Evolutionary conservation across 1,140 invertebrate species (phyloP).

Genomic region (Ceratosolen solmsi): DNA sequence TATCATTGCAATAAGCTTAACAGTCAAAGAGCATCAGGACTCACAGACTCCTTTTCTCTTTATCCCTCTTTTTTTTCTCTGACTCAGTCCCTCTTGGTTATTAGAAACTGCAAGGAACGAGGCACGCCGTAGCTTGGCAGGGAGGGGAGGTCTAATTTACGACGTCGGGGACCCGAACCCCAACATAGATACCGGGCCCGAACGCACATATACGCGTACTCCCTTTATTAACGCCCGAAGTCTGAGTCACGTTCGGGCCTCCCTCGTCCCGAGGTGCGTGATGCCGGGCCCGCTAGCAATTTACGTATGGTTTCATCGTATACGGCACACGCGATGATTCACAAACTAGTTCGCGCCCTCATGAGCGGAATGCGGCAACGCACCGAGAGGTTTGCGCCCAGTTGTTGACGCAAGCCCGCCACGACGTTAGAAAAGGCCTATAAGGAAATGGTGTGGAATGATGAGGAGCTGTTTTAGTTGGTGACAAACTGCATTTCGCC

Average conservation of each 20-base stretch:
- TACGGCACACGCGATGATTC: slow-evolving; percentile 64
- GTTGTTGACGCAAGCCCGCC: not conserved
- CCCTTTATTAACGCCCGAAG: not conserved
- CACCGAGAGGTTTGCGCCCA: not conserved
- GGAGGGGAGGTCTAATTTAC: slow-evolving; percentile 27
- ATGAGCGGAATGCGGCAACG: slow-evolving; percentile 65
- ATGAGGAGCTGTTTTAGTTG: too few relatives aligned
- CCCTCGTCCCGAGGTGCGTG: not conserved
- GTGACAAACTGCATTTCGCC: too few relatives aligned
- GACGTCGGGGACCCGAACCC: not conserved
- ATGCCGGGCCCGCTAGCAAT: slow-evolving; percentile 60
- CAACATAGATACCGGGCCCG: not conserved
- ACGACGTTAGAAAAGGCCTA: too few relatives aligned
- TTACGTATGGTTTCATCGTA: slow-evolving; percentile 69
- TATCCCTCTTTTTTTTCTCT: slow-evolving; percentile 3
- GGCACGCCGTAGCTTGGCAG: not conserved
- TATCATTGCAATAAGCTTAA: not conserved
- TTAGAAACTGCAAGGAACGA: not conserved
- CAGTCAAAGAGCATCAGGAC: not conserved
- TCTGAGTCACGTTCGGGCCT: slow-evolving; percentile 53
- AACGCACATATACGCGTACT: not conserved
- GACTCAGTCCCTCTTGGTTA: slow-evolving; percentile 18
- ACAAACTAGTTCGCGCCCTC: slow-evolving; percentile 72
- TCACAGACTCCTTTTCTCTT: not conserved
- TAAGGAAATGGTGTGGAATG: too few relatives aligned